Percentiles rank a stretch among this genome's conserved stretches.
phyloP scores from a whole-genome alignment of 1,140 invertebrate species.

The Elysia chlorotica region DNA sequence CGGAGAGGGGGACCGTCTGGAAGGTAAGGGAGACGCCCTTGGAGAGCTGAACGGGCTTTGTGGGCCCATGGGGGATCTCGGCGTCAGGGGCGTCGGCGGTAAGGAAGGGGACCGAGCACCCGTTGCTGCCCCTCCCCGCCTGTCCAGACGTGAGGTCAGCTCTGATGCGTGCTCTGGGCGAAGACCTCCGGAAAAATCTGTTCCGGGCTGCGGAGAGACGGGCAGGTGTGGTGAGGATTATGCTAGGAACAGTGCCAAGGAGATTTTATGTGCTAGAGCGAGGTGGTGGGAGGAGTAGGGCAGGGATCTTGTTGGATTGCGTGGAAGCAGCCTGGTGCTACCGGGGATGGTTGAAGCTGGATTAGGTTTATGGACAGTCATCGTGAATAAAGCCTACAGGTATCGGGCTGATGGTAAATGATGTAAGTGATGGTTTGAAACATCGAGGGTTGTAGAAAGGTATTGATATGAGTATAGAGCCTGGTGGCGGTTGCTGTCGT shows the following conservation, averaged over 20 bases:
- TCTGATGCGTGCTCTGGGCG: slow-evolving; percentile 47
- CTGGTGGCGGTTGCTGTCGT: no score
- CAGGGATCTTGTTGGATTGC: not conserved
- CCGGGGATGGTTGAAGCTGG: not conserved
- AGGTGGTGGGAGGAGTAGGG: not conserved
- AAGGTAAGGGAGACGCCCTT: slow-evolving; percentile 38
- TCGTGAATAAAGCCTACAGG: not conserved
- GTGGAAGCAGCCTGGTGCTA: not conserved
- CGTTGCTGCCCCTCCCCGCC: not conserved
- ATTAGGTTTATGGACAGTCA: not conserved
- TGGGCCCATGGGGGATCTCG: slow-evolving; percentile 35
- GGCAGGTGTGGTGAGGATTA: no score
- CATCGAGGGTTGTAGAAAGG: no score
- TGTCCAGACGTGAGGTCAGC: no score
- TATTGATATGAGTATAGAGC: no score
- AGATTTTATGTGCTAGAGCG: no score
- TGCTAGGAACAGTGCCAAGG: no score
- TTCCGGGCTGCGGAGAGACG: slow-evolving; percentile 36
- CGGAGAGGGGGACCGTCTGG: slow-evolving; percentile 46
- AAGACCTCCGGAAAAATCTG: slow-evolving; percentile 49
- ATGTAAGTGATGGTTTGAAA: no score
- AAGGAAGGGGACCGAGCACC: slow-evolving; percentile 37
- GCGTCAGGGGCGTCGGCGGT: slow-evolving; percentile 40
- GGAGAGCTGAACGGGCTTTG: slow-evolving; percentile 50
- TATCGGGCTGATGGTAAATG: no score